A percentile compares a stretch with the other conserved stretches of the same genome.
These are phyloP conservation scores for Oreochromis niloticus DNA, from an alignment of 2,113 vertebrate genomes.

Conservation along the genomic window DNA sequence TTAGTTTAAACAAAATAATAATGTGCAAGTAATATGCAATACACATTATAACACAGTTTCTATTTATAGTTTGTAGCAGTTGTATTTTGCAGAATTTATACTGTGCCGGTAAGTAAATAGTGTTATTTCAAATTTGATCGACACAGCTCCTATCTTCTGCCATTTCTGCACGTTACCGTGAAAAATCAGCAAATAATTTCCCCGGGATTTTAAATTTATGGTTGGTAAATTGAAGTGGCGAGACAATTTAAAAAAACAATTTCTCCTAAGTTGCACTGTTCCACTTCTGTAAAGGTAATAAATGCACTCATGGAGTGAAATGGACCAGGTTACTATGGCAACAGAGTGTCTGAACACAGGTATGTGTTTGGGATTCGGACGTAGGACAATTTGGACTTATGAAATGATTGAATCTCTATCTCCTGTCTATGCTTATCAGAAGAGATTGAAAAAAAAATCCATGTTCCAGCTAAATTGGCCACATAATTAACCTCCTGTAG, in stretches of 20 bases:
- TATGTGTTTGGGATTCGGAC: conserved; percentile 8
- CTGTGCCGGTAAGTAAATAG: not conserved
- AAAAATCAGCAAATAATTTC: conserved; percentile 53
- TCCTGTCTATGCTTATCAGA: conserved; percentile 43
- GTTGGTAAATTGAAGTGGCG: conserved; percentile 66
- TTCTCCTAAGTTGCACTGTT: conserved; percentile 63
- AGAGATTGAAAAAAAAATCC: not conserved
- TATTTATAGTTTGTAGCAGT: not conserved
- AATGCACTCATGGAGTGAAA: conserved; percentile 50
- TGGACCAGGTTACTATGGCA: conserved; percentile 60
- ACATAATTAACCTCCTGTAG: conserved; percentile 22
- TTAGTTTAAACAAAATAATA: not conserved
- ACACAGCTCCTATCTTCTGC: conserved; percentile 24
- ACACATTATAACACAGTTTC: not conserved
- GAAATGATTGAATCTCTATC: conserved; percentile 54
- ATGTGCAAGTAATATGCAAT: not conserved
- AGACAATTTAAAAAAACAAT: conserved; percentile 73
- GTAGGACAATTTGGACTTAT: conserved; percentile 39
- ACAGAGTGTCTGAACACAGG: conserved; percentile 36
- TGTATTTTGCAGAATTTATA: not conserved
- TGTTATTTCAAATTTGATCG: conserved; percentile 11
- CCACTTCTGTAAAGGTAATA: conserved; percentile 54
- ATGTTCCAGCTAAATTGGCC: not conserved
- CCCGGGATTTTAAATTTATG: conserved; percentile 59
- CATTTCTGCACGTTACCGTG: conserved; percentile 29